phyloP scores from a whole-genome alignment of 2,797 vertebrate species.

The Sphenopsis melanotis region DNA sequence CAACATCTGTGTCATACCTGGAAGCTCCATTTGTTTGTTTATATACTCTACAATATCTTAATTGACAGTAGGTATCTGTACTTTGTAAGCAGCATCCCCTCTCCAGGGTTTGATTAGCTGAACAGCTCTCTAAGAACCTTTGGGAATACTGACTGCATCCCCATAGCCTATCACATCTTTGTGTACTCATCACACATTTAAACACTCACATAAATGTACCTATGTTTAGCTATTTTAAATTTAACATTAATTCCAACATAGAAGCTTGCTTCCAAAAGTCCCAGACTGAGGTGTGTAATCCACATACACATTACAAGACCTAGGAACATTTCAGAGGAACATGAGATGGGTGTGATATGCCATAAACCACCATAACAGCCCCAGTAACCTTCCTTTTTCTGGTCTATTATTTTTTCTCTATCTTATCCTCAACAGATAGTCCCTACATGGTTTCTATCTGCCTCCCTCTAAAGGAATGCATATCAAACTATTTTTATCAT shows the following conservation, averaged over 20 bases:
- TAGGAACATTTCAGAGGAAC: neutral
- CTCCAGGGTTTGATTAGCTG: neutral
- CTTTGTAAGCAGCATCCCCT: neutral
- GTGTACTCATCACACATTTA: neutral
- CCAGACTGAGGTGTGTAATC: neutral
- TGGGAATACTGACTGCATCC: neutral
- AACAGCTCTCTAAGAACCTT: neutral
- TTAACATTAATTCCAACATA: neutral
- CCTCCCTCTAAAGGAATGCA: neutral
- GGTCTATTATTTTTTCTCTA: neutral
- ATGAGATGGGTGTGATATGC: rapidly evolving
- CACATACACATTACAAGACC: neutral
- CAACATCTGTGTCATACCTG: neutral
- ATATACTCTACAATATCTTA: neutral
- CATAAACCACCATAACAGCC: neutral
- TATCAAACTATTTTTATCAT: neutral
- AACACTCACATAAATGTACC: neutral
- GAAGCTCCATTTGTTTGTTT: neutral
- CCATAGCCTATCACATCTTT: neutral
- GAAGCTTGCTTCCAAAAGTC: neutral
- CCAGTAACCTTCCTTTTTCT: neutral
- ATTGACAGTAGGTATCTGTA: neutral
- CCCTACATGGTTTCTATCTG: neutral
- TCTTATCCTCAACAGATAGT: neutral
- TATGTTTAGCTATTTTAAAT: neutral